Conservation (phyloP, 2,888 invertebrate genomes). For the Tyria jacobaeae region DNA sequence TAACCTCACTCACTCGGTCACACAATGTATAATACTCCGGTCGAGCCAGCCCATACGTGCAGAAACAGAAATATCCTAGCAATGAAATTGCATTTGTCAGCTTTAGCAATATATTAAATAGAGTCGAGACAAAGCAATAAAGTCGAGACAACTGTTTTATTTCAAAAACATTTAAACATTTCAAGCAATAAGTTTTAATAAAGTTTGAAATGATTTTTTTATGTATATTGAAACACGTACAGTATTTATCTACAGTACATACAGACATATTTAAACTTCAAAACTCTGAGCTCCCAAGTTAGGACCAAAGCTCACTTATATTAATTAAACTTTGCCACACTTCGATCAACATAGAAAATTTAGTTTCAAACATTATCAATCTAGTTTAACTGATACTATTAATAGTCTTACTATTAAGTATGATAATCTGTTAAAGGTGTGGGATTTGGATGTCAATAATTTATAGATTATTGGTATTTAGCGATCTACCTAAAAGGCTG, state of each 20-base stretch:
- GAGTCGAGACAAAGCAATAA: too few species aligned
- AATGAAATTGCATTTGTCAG: too few species aligned
- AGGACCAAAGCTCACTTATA: neutral
- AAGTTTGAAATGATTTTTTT: too few species aligned
- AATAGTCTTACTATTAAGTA: conserved; percentile 9
- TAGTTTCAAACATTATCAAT: conserved; percentile 2
- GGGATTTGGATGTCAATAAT: neutral
- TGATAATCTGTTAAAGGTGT: conserved; percentile 12
- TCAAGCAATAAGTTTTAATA: too few species aligned
- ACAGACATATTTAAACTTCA: conserved; percentile 1
- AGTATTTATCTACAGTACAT: neutral
- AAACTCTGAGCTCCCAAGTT: neutral
- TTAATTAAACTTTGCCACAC: conserved; percentile 7
- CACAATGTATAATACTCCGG: too few species aligned
- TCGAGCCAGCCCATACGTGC: too few species aligned
- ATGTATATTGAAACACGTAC: too few species aligned
- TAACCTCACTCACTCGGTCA: too few species aligned
- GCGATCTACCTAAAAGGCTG: neutral
- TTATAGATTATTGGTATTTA: neutral
- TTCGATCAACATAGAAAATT: conserved; percentile 5
- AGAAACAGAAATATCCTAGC: too few species aligned
- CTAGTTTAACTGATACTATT: conserved; percentile 3
- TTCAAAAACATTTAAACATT: too few species aligned
- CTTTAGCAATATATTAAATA: too few species aligned
- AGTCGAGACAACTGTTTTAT: too few species aligned